Base-by-base conservation (phyloP, 2,888 invertebrate genomes). In the Nycteola revayana region DNA sequence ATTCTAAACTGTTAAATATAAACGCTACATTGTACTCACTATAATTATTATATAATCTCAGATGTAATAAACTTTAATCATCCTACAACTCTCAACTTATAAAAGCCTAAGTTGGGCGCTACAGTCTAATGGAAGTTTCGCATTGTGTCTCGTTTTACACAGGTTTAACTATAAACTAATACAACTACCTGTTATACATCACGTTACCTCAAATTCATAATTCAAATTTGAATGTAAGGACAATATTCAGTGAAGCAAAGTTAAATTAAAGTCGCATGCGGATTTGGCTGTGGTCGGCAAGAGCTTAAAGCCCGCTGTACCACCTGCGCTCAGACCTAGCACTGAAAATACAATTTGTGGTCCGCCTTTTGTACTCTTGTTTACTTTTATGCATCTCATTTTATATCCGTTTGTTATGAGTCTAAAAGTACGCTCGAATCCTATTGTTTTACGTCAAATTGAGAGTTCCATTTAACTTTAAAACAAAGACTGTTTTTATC, bases 261-360 rank as follows among this genome's bases (percentile, higher is more conserved):
- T 87, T 86, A 87, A 86, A 86, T 87, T 80, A 84, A 85, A 87
- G 80, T 82, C 77, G 74, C 64, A 71, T 74, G 70, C 75, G 81
- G 83, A 82, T 83, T 83, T 77, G 67, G 75, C 62, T 69, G 66
- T 65, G 74, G 72, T 58, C 71, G 66, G 71, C 61, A 61, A 56
- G 56, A 73, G 82, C 81, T 83, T 76, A 82, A 75, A 76, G 69
- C 67, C 54, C 55, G 66, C 62, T 56, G 47, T 51, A 62, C 69
- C 84, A 85, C 83, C 84, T 84, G 86, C 79, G 64, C 71, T 56
- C 57, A 51, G 32, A 68, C 66, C 61, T 58, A 67, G 61, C 66
- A 70, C 67, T 79, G 80, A 71, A 77, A 84, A 82, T 72, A 80
- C 78, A 79, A 82, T 83, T 82, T 83, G 80, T 71, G 79, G 78